Evolutionary conservation across 2,888 invertebrate genomes (phyloP).

Genomic region (Noctuana brunneofusca): DNA sequence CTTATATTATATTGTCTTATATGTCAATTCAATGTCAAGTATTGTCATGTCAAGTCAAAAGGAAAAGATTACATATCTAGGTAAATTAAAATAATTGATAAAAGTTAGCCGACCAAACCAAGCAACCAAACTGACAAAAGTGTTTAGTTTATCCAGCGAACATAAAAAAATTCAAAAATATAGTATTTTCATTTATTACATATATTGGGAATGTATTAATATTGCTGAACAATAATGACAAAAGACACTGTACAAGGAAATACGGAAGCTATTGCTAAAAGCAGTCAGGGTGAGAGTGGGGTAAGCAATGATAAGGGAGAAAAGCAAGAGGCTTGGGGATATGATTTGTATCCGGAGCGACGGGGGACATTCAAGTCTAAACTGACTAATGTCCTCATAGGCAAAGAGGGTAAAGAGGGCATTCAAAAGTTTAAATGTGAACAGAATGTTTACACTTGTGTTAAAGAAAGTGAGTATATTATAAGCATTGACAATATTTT

Average conservation of each 20-base stretch:
- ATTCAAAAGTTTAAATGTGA: constrained; percentile 91
- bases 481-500: no score
- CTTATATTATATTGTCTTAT: no score
- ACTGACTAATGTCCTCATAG: constrained; percentile 81
- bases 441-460: constrained; percentile 88
- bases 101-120: no score
- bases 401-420: constrained; percentile 86
- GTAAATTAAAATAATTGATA: no score
- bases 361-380: constrained; percentile 83
- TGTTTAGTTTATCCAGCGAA: no score
- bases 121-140: no score
- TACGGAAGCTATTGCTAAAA: background rate
- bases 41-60: no score
- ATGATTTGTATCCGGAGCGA: constrained; percentile 92
- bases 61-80: no score
- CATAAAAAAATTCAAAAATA: background rate
- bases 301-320: constrained; percentile 35
- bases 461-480: constrained; percentile 87
- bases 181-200: background rate
- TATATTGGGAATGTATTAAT: background rate
- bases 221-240: constrained; percentile 13
- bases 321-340: constrained; percentile 84
- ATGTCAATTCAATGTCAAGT: no score
- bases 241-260: constrained; percentile 5
- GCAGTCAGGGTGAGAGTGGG: constrained; percentile 15